phyloP scores from a whole-genome alignment of 2,113 vertebrate species.

The Scytalopus superciliaris region DNA sequence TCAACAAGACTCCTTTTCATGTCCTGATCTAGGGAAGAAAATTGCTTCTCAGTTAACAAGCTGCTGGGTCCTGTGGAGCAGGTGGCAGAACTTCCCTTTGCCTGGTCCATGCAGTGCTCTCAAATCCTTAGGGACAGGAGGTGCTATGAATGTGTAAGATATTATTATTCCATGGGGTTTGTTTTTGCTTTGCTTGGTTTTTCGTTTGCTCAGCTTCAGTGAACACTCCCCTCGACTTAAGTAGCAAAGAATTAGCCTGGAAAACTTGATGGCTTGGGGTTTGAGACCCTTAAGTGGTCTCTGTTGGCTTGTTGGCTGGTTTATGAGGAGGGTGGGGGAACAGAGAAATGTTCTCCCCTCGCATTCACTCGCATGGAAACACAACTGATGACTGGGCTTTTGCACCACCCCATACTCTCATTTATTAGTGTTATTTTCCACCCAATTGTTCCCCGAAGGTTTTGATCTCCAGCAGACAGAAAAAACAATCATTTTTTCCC shows the following conservation, averaged over 20 bases:
- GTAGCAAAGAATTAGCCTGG: conserved; percentile 6
- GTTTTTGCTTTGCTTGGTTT: not conserved
- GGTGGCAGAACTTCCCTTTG: not conserved
- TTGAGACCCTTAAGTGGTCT: conserved; percentile 45
- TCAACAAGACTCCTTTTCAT: not conserved
- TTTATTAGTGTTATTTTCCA: conserved; percentile 9
- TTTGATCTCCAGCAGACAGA: not conserved
- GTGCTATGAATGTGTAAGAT: not conserved
- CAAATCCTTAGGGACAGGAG: not conserved
- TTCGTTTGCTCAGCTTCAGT: not conserved
- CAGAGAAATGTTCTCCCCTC: not conserved
- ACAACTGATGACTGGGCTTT: not conserved
- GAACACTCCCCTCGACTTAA: not conserved
- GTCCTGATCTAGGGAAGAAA: not conserved
- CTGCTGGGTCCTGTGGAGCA: not conserved
- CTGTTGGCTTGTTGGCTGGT: conserved; percentile 31
- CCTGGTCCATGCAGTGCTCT: not conserved
- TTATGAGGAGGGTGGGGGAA: conserved; percentile 37
- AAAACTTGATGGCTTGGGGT: conserved; percentile 12
- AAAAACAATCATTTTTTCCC: not conserved
- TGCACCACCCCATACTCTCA: not conserved
- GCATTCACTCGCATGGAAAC: not conserved
- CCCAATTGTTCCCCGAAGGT: not conserved
- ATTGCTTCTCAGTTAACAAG: not conserved
- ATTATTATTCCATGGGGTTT: not conserved